Base-by-base conservation (phyloP, 2,888 invertebrate species). In the Abrostola tripartita region DNA sequence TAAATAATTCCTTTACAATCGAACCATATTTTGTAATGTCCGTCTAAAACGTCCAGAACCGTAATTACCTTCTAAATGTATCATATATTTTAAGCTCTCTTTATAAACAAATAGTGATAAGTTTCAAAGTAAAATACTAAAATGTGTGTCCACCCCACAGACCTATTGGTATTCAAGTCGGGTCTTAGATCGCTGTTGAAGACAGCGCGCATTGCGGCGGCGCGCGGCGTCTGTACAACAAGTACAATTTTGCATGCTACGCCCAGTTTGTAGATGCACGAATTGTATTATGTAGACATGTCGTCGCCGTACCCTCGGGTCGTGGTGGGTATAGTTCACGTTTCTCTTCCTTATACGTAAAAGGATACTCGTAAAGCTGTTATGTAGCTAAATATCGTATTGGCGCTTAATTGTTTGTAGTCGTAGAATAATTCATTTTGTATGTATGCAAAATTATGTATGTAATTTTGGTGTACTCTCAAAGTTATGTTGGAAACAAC, bases 201-300 rank as follows among this genome's bases (percentile, higher is more conserved):
- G 62, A 60, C 57, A 56, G 59, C 37, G 24, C 37, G 52, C 63
- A 40, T 62, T 61, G 53, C 44, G 44, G 78, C 52, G 52, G 14
- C 9, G 64, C 51, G 78, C 52, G 52, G 14, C 9, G 64, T 52
- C 61, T 58, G 49, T 64, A 49, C 36, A 56, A 51, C 44, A 61
- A 61, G 58, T 59, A 65, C 47, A 61, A 68, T 63, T 76, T 71
- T 61, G 70, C 71, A 65, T 62, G 61, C 35, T 65, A 41, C 42
- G 38, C 40, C 49, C 50, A 37, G 55, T 61, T 66, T 63, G 53
- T 57, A 49, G 56, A 44, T 61, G 60, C 75, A 68, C 67, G 67
- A 71, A 58, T 63, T 65, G 65, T 74, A 62, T 71, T 78, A 74
- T 56, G 71, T 54, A 76, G 78, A 74, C 78, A 52, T 53, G 44